Evolutionary conservation across 2,888 invertebrate genomes (phyloP).

Genomic region (Stegophylla sp.): DNA sequence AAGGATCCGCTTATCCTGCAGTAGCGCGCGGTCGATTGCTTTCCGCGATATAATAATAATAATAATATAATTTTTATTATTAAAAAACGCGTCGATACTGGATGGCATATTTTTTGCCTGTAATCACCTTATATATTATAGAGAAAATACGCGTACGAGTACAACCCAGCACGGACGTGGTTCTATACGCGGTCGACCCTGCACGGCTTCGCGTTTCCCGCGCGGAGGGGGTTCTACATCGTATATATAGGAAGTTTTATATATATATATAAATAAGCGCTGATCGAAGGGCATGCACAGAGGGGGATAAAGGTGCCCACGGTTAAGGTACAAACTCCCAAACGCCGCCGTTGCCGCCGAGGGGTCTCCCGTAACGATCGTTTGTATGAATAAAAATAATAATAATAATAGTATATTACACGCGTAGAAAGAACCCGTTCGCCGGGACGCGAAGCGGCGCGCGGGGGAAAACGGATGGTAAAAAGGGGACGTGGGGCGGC

Average conservation of each 20-base stretch:
- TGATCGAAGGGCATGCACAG: not conserved
- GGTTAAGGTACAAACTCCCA: not conserved
- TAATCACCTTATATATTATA: too few species aligned
- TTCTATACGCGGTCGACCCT: too few species aligned
- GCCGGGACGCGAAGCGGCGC: not conserved
- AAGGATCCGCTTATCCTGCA: too few species aligned
- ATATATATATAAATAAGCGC: not conserved
- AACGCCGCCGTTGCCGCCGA: not conserved
- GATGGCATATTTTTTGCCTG: too few species aligned
- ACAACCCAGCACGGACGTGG: too few species aligned
- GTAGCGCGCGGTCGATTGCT: too few species aligned
- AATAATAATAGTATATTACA: not conserved
- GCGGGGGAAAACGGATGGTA: not conserved
- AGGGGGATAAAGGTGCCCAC: not conserved
- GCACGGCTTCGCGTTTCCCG: too few species aligned
- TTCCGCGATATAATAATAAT: too few species aligned
- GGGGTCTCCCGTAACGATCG: constrained; percentile 16
- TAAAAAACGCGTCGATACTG: too few species aligned
- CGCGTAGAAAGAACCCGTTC: not conserved
- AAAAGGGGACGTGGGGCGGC: not conserved
- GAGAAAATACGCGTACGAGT: too few species aligned
- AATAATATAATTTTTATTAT: too few species aligned
- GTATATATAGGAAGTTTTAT: not conserved
- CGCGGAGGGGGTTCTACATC: too few species aligned
- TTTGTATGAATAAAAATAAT: not conserved